Evolutionary conservation across 2,888 invertebrate genomes (phyloP).

Genomic region (Bruchidius siliquastri): DNA sequence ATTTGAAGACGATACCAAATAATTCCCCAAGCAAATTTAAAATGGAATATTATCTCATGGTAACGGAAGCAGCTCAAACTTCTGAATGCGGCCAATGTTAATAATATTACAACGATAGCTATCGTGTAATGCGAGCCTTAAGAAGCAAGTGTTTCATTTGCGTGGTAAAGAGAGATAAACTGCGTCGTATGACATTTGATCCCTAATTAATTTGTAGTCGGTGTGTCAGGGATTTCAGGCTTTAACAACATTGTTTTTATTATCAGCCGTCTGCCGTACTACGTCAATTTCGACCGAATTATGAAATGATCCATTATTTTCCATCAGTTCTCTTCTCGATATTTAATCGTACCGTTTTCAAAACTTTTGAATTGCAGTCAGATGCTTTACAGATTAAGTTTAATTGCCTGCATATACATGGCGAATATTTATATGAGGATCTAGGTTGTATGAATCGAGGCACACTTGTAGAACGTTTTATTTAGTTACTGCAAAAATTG

Average conservation of each 20-base stretch:
- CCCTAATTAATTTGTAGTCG: background rate
- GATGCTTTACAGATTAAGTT: no score
- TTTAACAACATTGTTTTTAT: background rate
- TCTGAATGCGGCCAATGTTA: no score
- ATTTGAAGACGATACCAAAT: no score
- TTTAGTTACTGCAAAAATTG: no score
- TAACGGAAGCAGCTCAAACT: no score
- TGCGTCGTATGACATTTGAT: background rate
- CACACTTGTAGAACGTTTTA: no score
- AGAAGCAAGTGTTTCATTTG: background rate
- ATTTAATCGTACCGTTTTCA: background rate
- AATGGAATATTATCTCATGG: no score
- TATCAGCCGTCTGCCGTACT: background rate
- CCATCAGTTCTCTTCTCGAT: background rate
- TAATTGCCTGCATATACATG: no score
- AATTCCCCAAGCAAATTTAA: no score
- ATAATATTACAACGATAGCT: background rate
- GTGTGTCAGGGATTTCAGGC: background rate
- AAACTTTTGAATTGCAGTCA: no score
- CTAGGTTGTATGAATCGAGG: no score
- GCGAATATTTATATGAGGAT: no score
- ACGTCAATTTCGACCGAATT: background rate
- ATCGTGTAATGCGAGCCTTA: background rate
- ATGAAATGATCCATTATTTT: background rate
- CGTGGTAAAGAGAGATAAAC: background rate